Percentiles rank a stretch among this genome's conserved stretches.
phyloP scores from a whole-genome alignment of 2,888 invertebrate species.

The Drosophila emarginata region DNA sequence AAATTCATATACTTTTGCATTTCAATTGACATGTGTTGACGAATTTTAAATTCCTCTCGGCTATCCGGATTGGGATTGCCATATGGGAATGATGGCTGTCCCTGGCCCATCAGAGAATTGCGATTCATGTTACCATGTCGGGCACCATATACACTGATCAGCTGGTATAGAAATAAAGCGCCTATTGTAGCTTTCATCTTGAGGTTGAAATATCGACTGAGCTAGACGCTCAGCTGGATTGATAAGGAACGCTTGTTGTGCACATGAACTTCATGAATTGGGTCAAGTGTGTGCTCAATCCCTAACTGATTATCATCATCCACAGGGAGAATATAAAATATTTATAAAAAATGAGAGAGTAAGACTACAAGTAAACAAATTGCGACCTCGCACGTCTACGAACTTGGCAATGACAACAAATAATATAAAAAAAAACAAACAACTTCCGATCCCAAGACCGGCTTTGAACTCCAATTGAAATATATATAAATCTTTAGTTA shows the following conservation, averaged over 20 bases:
- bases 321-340: constrained; percentile 1
- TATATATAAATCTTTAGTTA: no score
- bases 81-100: neutral
- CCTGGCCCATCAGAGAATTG: constrained; percentile 10
- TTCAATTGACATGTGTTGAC: constrained; percentile 46
- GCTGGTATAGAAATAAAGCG: constrained; percentile 9
- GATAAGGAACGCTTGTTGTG: constrained; percentile 48
- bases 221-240: neutral
- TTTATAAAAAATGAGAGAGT: constrained; percentile 24
- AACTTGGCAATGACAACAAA: constrained; percentile 24
- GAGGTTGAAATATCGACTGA: constrained; percentile 52
- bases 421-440: neutral
- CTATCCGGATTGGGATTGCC: constrained; percentile 16
- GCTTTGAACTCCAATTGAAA: neutral
- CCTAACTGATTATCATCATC: constrained; percentile 52
- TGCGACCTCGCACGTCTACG: constrained; percentile 20
- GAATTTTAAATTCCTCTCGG: constrained; percentile 43
- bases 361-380: constrained; percentile 47
- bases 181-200: constrained; percentile 53
- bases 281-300: constrained; percentile 61
- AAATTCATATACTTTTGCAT: constrained; percentile 71
- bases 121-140: constrained; percentile 36
- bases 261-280: constrained; percentile 64
- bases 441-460: neutral
- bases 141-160: constrained; percentile 1